Conservation (phyloP, 2,888 invertebrate genomes). For the Epiblema foenella region DNA sequence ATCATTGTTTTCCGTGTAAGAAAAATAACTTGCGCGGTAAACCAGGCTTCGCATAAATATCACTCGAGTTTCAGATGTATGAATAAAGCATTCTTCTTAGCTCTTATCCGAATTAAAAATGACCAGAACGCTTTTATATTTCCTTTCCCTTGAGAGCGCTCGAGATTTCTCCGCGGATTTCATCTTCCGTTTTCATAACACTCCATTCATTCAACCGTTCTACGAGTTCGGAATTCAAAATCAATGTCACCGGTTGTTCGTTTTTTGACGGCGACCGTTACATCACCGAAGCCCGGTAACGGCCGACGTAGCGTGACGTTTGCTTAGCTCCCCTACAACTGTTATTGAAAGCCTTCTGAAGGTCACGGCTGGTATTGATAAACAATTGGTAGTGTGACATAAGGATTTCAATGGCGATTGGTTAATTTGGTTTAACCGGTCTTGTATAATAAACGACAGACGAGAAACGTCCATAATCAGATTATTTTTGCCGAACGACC, state of each 20-base stretch:
- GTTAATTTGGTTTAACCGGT: slow-evolving; percentile 2
- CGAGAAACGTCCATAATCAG: not conserved
- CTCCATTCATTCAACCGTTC: slow-evolving; percentile 39
- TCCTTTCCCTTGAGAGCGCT: slow-evolving; percentile 9
- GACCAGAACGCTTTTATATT: slow-evolving; percentile 11
- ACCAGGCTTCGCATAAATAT: not conserved
- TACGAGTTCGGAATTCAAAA: slow-evolving; percentile 63
- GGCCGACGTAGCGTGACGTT: slow-evolving; percentile 67
- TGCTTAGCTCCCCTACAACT: slow-evolving; percentile 39
- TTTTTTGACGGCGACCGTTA: slow-evolving; percentile 64
- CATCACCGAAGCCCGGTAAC: slow-evolving; percentile 64
- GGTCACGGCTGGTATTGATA: slow-evolving; percentile 21
- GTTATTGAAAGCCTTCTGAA: slow-evolving; percentile 14
- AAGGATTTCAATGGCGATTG: slow-evolving; percentile 15
- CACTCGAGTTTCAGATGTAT: not conserved
- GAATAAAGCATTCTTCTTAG: not conserved
- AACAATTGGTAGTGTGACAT: slow-evolving; percentile 29
- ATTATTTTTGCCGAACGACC: not conserved
- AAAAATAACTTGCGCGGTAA: not conserved
- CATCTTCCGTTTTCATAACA: slow-evolving; percentile 21
- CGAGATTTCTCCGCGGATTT: slow-evolving; percentile 23
- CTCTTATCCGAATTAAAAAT: not conserved
- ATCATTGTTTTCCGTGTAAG: not conserved
- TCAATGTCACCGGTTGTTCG: slow-evolving; percentile 64
- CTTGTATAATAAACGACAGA: not conserved